Evolutionary conservation across 1,140 invertebrate species (phyloP), one percentile per base, ranked within the genome.

Genomic region (Teleopsis dalmanni): DNA sequence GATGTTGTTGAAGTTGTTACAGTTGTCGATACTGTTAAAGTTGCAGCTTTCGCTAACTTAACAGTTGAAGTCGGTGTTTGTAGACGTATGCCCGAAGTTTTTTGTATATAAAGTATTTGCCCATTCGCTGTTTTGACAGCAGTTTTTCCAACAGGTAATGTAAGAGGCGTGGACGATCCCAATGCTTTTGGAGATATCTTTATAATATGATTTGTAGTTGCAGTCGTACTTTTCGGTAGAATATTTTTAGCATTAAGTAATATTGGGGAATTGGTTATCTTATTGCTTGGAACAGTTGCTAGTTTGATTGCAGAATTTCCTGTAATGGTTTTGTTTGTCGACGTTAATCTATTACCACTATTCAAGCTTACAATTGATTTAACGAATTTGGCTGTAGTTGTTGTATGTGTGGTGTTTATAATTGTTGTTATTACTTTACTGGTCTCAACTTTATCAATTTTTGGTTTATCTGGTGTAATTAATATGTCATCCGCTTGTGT

Each of bases 361-460:
- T n/a, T n/a, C n/a, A n/a, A n/a, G n/a, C n/a, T n/a, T n/a, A n/a
- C n/a, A n/a, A n/a, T n/a, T n/a, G n/a, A 11, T 13, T 40, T 40
- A 14, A 22, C n/a, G 38, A 19, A 8, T 34, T 8, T 31, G 13
- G 26, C 7, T 31, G 44, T 23, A n/a, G 19, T 18, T 22, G 46
- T 38, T 40, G 36, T 8, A 5, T 34, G 9, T 22, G 11, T 10
- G n/a, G 13, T 8, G 25, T 25, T 48, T 21, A 22, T 22, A 16
- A 34, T 11, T 47, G 35, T 41, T 47, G 56, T 42, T 29, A 55
- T 55, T 2, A 57, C 46, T 23, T 45, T 55, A 18, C 57, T 53
- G 18, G 48, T 65, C 40, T 59, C 58, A 31, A 59, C 54, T 35
- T 22, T 25, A 3, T 9, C n/a, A n/a, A 22, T 14, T 4, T 19